Evolutionary conservation across 2,113 vertebrate species (phyloP).

Genomic region (Neoarius graeffei): DNA sequence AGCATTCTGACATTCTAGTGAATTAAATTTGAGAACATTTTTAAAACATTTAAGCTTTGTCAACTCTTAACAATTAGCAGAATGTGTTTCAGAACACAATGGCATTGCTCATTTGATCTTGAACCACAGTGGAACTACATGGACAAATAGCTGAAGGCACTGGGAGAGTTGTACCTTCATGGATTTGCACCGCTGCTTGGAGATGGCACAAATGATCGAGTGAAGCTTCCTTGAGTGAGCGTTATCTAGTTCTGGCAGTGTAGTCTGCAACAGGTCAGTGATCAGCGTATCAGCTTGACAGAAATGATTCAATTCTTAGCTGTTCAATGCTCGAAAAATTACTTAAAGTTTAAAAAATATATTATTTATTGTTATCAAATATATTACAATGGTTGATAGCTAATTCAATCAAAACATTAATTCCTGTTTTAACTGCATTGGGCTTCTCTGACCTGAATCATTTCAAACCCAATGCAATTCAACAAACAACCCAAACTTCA

Average conservation of each 20-base stretch:
- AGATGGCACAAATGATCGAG: conserved; percentile 74
- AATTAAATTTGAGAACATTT: not conserved
- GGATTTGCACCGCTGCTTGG: conserved; percentile 78
- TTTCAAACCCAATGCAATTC: not conserved
- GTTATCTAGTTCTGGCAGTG: conserved; percentile 83
- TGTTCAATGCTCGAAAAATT: not conserved
- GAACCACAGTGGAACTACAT: not conserved
- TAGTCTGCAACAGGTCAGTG: conserved; percentile 65
- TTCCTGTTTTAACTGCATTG: not conserved
- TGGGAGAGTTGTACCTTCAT: conserved; percentile 83
- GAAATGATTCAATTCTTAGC: not conserved
- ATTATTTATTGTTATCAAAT: not conserved
- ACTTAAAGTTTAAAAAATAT: not conserved
- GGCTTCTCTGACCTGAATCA: not conserved
- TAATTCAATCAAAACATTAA: not conserved
- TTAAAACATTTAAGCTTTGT: not conserved
- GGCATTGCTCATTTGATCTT: not conserved
- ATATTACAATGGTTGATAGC: not conserved
- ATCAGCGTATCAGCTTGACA: not conserved
- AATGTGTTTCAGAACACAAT: not conserved
- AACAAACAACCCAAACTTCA: not conserved
- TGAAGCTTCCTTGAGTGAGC: conserved; percentile 80
- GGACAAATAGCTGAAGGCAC: not conserved
- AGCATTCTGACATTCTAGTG: not conserved
- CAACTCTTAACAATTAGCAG: not conserved